Evolutionary conservation across 2,888 invertebrate species (phyloP).

Genomic region (Mythimna pallens): DNA sequence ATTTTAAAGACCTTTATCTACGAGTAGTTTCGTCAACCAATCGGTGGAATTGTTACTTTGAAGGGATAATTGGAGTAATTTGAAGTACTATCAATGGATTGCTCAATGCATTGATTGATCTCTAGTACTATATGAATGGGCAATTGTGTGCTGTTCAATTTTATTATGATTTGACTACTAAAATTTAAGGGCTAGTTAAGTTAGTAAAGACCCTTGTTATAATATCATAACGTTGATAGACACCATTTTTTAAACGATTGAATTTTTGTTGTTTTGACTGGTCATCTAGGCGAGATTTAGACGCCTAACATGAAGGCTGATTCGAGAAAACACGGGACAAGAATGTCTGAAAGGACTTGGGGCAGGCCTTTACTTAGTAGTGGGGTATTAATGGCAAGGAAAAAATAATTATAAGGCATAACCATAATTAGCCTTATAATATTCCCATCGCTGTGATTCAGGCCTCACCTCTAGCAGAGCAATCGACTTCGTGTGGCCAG

Average conservation of each 20-base stretch:
- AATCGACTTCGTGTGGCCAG: too few relatives aligned
- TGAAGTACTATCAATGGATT: constrained; percentile 4
- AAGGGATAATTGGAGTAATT: constrained; percentile 9
- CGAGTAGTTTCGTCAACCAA: constrained; percentile 1
- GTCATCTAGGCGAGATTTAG: too few relatives aligned
- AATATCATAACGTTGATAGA: background rate
- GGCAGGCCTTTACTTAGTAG: too few relatives aligned
- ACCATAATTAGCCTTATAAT: too few relatives aligned
- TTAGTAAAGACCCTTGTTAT: background rate
- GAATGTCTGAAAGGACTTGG: too few relatives aligned
- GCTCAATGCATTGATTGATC: background rate
- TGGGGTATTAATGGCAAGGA: too few relatives aligned
- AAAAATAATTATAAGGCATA: too few relatives aligned
- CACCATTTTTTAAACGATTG: background rate
- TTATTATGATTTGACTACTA: constrained; percentile 17
- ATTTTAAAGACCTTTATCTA: background rate
- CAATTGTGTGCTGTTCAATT: constrained; percentile 12
- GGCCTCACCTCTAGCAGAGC: too few relatives aligned
- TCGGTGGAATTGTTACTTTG: background rate
- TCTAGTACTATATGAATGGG: constrained; percentile 6
- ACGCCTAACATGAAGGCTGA: too few relatives aligned
- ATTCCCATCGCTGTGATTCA: too few relatives aligned
- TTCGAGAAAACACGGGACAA: too few relatives aligned
- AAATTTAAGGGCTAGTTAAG: constrained; percentile 3
- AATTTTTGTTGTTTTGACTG: too few relatives aligned